Base-by-base conservation (phyloP, 2,113 vertebrate species). In the mouse (Mus musculus) region DNA sequence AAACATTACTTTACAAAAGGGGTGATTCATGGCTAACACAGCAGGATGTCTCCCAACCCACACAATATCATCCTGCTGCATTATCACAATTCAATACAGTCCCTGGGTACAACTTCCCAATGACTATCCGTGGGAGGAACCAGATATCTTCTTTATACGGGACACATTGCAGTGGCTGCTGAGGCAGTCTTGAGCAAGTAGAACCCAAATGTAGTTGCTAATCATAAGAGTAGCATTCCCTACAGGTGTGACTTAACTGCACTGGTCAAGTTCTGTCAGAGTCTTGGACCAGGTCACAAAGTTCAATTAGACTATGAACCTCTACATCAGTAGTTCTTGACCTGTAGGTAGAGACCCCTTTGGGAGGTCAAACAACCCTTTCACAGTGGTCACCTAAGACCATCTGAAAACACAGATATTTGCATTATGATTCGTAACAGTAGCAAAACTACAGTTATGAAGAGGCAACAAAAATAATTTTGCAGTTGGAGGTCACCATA, bases 401-500 rank as follows among this genome's bases (percentile, higher is more conserved):
- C n/a, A 61, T 61, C 13, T 3, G 5, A 82, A 82, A 26, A 42
- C 24, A 39, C 54, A 14, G 80, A 24, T n/a, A n/a, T 59, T 81
- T n/a, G 59, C 33, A 59, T 26, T 82, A 39, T 61, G 6, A 24
- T 61, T 61, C 10, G 3, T 59, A 39, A 82, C 22, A 26, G 22
- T 61, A 82, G 80, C 36, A 39, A 82, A 82, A 61, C 26, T 61
- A n/a, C 49, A 39, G 54, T 59, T 82, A 39, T 61, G 80, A 82
- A 82, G 80, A n/a, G 61, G 36, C 36, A 84, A 28, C n/a, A 82
- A 81, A 81, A 80, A 56, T 54, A n/a, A 81, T n/a, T 56, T 56
- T 81, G 56, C 56, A 19, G 36, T 61, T 39, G 56, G 56, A n/a
- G 7, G 13, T 16, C 80, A 61, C n/a, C n/a, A 61, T 24, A 61